phyloP scores from a whole-genome alignment of 2,888 invertebrate species.

The Helicoverpa assulta region DNA sequence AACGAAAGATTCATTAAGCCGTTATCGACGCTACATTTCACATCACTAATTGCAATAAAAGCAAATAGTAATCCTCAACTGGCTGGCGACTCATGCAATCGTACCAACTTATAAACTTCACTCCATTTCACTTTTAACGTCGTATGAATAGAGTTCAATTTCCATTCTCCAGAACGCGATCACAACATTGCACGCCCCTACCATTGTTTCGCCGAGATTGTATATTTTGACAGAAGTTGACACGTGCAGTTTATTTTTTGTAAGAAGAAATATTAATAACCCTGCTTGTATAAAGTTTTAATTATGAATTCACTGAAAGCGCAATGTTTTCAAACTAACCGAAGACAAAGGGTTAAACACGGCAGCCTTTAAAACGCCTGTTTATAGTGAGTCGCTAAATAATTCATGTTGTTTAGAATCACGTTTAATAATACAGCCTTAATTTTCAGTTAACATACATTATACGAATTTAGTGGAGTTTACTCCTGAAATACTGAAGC shows the following conservation, averaged over 20 bases:
- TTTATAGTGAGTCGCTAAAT: constrained; percentile 28
- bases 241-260: constrained; percentile 56
- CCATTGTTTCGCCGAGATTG: constrained; percentile 61
- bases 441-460: constrained; percentile 55
- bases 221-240: constrained; percentile 65
- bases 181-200: constrained; percentile 30
- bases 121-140: constrained; percentile 12
- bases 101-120: constrained; percentile 21
- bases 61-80: constrained; percentile 50
- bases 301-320: constrained; percentile 52
- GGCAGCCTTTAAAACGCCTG: constrained; percentile 21
- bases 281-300: constrained; percentile 39
- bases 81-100: constrained; percentile 44
- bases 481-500: constrained; percentile 39
- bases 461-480: constrained; percentile 47
- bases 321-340: constrained; percentile 47
- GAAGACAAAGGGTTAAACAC: constrained; percentile 50
- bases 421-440: constrained; percentile 40
- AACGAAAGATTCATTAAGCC: constrained; percentile 36
- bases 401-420: constrained; percentile 23
- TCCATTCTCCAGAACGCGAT: constrained; percentile 2
- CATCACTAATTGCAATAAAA: constrained; percentile 62
- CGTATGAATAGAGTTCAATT: constrained; percentile 25
- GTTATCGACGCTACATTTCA: constrained; percentile 47
- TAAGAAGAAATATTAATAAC: constrained; percentile 53